Evolutionary conservation across 2,113 vertebrate species (phyloP).

Genomic region (Esox niger): DNA sequence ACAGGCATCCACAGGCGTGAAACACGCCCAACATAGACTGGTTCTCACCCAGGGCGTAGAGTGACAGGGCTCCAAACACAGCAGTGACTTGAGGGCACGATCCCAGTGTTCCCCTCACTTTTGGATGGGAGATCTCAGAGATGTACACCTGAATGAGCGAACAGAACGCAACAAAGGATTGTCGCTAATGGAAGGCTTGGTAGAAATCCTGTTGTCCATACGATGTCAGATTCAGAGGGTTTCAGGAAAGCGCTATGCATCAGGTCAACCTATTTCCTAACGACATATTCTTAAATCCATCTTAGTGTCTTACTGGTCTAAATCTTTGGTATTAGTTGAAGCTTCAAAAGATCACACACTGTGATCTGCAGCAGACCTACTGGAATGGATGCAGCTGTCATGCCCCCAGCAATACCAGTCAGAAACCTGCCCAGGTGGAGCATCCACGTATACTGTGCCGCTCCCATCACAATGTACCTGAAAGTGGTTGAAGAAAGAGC

Average conservation of each 20-base stretch:
- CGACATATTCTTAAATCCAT: too few species aligned
- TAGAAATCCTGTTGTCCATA: too few species aligned
- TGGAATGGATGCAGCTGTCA: slow-evolving; percentile 88
- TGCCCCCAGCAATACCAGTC: slow-evolving; percentile 84
- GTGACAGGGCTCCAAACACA: slow-evolving; percentile 84
- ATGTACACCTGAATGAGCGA: slow-evolving; percentile 82
- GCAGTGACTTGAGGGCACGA: slow-evolving; percentile 91
- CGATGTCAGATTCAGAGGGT: too few species aligned
- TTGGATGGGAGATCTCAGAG: slow-evolving; percentile 87
- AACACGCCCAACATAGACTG: not conserved
- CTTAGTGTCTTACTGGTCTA: too few species aligned
- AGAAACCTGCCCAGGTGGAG: slow-evolving; percentile 83
- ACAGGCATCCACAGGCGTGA: too few species aligned
- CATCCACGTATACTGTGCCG: slow-evolving; percentile 80
- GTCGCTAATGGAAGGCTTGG: too few species aligned
- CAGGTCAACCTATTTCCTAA: too few species aligned
- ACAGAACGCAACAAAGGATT: too few species aligned
- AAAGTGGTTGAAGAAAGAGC: not conserved
- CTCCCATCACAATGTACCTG: slow-evolving; percentile 80
- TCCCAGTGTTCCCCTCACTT: slow-evolving; percentile 84
- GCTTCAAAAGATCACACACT: not conserved
- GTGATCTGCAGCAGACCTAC: slow-evolving; percentile 63
- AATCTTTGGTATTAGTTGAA: not conserved
- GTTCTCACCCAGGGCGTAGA: slow-evolving; percentile 82
- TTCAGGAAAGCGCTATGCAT: too few species aligned